Base-by-base conservation (phyloP, 1,140 invertebrate genomes). In the Drosophila arizonae region DNA sequence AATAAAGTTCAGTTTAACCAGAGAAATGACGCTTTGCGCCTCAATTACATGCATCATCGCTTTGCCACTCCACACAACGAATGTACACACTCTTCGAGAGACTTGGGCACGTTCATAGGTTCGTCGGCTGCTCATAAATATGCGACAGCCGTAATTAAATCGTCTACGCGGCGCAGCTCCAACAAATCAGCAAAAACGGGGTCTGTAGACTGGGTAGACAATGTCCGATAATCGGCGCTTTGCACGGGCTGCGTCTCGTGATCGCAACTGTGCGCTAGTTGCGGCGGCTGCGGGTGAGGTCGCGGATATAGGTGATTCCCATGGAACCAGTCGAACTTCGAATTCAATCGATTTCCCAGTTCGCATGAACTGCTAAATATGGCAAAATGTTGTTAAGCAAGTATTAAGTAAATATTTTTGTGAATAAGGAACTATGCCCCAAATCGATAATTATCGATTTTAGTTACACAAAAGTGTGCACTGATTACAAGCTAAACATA, bases 211-310 rank as follows among this genome's bases (percentile, higher is more conserved):
- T 6, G 26, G 15, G 26, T 15, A 60, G 57, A 48, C 26, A 45
- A 9, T 66, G 51, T 45, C 68, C 55, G 57, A 52, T 58, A 51
- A 24, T 52, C 68, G 68, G 41, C 46, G 72, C 70, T 79, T 88
- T 76, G 72, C 82, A 87, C 82, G 84, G 73, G 82, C 82, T 66
- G 51, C 24, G 79, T 86, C 82, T 86, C 82, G 82, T 86, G 82
- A 88, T 86, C 76, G 21, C 50, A 46, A 46, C 30, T 11, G 57
- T 33, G 10, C 52, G 33, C 28, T 24, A n/a, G 41, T 3, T 30
- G 4, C 28, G 28, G 28, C 28, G 28, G 28, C 28, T 4, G 28
- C 4, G 60, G 36, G 8, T 26, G 33, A 30, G 13, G 41, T 9
- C 13, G 50, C 55, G 78, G 67, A 79, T 15, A 45, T 63, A 66